Evolutionary conservation across 2,888 invertebrate genomes (phyloP), one percentile per base, ranked within the genome.

Genomic region (Caenorhabditis doughertyi): DNA sequence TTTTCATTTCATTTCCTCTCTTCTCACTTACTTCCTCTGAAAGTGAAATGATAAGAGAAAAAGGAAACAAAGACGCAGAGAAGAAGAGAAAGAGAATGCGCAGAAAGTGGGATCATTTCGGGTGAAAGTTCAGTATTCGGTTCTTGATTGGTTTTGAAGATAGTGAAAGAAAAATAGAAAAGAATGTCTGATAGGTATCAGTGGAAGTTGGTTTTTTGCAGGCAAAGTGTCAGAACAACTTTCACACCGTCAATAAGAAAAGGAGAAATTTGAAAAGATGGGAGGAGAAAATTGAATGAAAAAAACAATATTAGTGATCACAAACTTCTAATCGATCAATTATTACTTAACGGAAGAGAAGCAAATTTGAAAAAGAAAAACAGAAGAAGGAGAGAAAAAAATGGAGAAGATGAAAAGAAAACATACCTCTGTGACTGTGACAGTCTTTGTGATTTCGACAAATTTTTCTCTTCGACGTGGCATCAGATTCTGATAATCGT

Each of bases 401-500:
- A 42, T 3, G 42, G 16, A 13, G 42, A 32, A 32, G 4, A 32
- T 7, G 32, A 32, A 32, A 32, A 32, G 5, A 65, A 53, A 60
- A 49, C 79, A 58, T 21, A 84, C 79, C 81, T 86, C 86, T 35
- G 86, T 86, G 47, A 84, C 84, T 35, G 86, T 86, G 56, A 86
- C 86, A 16, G 86, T 86, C 39, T 86, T 86, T 29, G 79, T 84
- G 70, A 83, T 74, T 60, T 86, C 86, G 64, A 86, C 76, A 67
- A 86, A 81, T 27, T 81, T 81, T 47, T 85, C 85, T 39, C 85
- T 76, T 67, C 83, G 84, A 73, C 84, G 84, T 73, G 81, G 82
- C 84, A 84, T 76, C 62, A 73, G 72, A 73, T 79, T 79, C 79
- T 82, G 79, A 82, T 81, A 81, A 67, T 81, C 72, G 65, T 62